phyloP scores from a whole-genome alignment of 1,140 invertebrate genomes.

The Bombus fervidus region DNA sequence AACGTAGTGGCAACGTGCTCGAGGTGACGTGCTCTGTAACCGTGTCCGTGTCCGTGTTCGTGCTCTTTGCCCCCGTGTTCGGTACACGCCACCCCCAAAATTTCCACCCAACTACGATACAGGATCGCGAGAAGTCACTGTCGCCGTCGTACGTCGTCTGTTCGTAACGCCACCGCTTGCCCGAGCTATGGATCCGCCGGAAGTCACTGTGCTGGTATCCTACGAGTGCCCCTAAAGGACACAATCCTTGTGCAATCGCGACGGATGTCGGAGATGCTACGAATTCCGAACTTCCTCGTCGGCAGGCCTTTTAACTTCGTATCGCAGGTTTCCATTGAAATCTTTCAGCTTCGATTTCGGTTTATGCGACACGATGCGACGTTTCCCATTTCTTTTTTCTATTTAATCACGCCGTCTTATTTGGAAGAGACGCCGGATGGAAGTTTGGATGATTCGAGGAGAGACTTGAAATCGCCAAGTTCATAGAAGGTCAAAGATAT shows the following conservation, averaged over 20 bases:
- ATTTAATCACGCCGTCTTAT: background rate
- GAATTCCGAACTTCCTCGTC: background rate
- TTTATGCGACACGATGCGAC: background rate
- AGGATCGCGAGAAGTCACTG: background rate
- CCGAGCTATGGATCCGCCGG: slow-evolving; percentile 45
- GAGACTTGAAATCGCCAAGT: too few relatives aligned
- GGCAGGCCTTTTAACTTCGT: too few relatives aligned
- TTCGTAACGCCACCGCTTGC: slow-evolving; percentile 20
- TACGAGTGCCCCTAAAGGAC: slow-evolving; percentile 22
- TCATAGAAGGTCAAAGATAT: background rate
- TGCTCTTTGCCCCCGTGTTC: background rate
- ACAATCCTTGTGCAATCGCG: background rate
- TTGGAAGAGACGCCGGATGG: background rate
- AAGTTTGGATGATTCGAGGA: background rate
- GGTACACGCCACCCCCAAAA: background rate
- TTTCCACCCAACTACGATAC: background rate
- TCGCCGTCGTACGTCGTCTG: background rate
- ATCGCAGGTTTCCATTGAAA: background rate
- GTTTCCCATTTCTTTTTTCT: too few relatives aligned
- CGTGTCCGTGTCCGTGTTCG: background rate
- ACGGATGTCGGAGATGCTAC: background rate
- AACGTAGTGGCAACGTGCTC: slow-evolving; percentile 16
- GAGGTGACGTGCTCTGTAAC: slow-evolving; percentile 24
- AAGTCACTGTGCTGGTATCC: slow-evolving; percentile 5
- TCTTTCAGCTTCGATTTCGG: background rate